phyloP scores from a whole-genome alignment of 2,888 invertebrate genomes.

The Rhamnusium bicolor region DNA sequence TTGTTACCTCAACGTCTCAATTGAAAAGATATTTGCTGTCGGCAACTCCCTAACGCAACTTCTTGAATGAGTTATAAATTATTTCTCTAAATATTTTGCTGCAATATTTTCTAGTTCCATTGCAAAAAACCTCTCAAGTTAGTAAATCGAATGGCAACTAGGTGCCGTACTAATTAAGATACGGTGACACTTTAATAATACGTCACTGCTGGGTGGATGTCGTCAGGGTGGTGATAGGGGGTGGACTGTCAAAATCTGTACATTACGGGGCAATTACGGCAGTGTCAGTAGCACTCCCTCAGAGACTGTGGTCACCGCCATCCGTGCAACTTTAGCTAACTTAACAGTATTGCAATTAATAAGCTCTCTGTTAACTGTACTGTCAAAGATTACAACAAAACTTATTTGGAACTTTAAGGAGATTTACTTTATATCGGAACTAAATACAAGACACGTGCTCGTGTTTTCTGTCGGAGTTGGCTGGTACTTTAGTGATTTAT shows the following conservation, averaged over 20 bases:
- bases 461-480: background rate
- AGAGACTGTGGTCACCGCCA: slow-evolving; percentile 58
- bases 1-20: no score
- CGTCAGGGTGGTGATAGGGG: slow-evolving; percentile 28
- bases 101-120: background rate
- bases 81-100: background rate
- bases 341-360: slow-evolving; percentile 56
- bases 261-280: slow-evolving; percentile 59
- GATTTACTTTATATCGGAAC: slow-evolving; percentile 42
- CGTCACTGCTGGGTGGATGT: slow-evolving; percentile 30
- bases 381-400: slow-evolving; percentile 47
- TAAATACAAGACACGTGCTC: background rate
- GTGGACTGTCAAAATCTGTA: slow-evolving; percentile 56
- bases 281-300: slow-evolving; percentile 62
- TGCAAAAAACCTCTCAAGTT: slow-evolving; percentile 1
- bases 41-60: background rate
- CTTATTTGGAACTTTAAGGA: slow-evolving; percentile 46
- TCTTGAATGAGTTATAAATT: background rate
- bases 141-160: slow-evolving; percentile 13
- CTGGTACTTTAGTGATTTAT: background rate
- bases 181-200: slow-evolving; percentile 46
- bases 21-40: background rate
- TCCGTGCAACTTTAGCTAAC: slow-evolving; percentile 51
- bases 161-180: slow-evolving; percentile 43
- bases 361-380: slow-evolving; percentile 40